phyloP scores from a whole-genome alignment of 2,797 vertebrate genomes.

The Cyprinodon diabolis region DNA sequence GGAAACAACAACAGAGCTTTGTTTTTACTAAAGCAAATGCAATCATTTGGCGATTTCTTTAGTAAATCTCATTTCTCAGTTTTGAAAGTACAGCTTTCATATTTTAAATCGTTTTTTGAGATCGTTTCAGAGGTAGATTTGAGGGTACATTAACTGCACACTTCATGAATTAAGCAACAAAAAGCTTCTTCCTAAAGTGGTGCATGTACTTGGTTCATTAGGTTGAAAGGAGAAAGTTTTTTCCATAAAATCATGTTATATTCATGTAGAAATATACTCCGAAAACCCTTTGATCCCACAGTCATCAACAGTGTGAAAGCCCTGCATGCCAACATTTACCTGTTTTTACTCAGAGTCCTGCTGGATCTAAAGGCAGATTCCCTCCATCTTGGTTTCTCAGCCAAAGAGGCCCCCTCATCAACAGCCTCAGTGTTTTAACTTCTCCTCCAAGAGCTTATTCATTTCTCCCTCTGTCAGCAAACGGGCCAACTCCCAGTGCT shows the following conservation, averaged over 20 bases:
- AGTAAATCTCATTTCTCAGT: not conserved
- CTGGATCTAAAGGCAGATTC: constrained; percentile 28
- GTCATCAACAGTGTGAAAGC: not conserved
- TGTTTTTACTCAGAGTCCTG: constrained; percentile 16
- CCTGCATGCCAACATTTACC: constrained; percentile 4
- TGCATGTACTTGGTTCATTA: not conserved
- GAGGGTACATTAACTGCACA: constrained; percentile 9
- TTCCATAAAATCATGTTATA: not conserved
- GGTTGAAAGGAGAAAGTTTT: not conserved
- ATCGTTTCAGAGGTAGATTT: not conserved
- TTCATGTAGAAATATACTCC: not conserved
- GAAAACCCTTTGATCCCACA: not conserved
- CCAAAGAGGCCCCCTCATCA: constrained; percentile 34
- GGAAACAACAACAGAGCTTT: not conserved
- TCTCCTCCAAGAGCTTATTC: constrained; percentile 58
- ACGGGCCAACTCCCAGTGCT: constrained; percentile 4
- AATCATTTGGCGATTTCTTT: not conserved
- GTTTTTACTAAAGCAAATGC: not conserved
- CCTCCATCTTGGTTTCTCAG: constrained; percentile 54
- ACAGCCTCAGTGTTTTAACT: constrained; percentile 47
- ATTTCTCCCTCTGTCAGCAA: constrained; percentile 61
- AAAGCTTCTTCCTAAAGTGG: constrained; percentile 4
- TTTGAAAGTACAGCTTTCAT: not conserved
- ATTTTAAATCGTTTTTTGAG: not conserved
- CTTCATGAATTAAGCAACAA: constrained; percentile 10